Base-by-base conservation (phyloP, 2,888 invertebrate species). In the Oligia fasciuncula region DNA sequence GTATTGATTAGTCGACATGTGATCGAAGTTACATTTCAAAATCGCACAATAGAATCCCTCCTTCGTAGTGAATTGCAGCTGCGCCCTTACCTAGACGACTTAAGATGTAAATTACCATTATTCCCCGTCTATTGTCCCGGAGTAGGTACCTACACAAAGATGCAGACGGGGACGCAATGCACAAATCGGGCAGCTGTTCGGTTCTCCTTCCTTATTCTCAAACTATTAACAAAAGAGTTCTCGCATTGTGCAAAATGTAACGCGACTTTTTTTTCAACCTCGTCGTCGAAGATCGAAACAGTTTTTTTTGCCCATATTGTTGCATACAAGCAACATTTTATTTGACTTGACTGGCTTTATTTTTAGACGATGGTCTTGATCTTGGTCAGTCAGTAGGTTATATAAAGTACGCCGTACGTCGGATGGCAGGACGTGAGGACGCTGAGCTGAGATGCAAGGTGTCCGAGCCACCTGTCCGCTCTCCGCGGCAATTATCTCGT, bases 61-160 rank as follows among this genome's bases (percentile, higher is more conserved):
- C 90, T 91, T 91, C 90, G 90, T 93, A 90, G 94, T 93, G 89
- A 94, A 95, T 93, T 92, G 94, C 97, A 97, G 97, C 96, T 96
- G 96, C 95, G 94, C 94, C 94, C 94, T 95, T 94, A 94, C 90
- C 93, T 94, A 94, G 94, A 93, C 94, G 96, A 95, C 96, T 95
- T 96, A 96, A 96, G 96, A 96, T 97, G 96, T 95, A 96, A 96
- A 97, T 97, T 96, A 95, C 96, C 96, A 96, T 96, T 97, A 96
- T 96, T 95, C 93, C 87, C 85, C 72, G 80, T 83, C 93, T 88
- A 95, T 96, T 96, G 96, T 96, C 90, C 93, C 90, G 84, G 85
- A 88, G 92, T 92, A 92, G 92, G 92, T 92, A 93, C 62, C 29
- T 62, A 62, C 93, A 95, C 95, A 95, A 96, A 95, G 95, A 96